Percentiles rank a stretch among this genome's conserved stretches.
Conservation (phyloP, 2,888 invertebrate species). For the Rhaphigaster nebulosa region DNA sequence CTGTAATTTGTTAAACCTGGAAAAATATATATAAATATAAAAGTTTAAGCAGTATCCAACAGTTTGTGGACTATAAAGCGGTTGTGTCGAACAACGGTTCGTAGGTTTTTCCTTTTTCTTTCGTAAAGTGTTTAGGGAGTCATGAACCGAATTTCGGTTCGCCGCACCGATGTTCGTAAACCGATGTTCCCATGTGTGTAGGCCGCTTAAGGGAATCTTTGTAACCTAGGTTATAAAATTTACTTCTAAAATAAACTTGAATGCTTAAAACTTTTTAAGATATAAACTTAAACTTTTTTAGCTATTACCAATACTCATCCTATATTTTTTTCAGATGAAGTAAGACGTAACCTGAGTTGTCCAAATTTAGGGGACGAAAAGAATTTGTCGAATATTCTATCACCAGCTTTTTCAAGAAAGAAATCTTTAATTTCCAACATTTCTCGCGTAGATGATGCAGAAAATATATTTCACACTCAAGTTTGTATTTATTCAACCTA, state of each 20-base stretch:
- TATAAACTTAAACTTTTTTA: not conserved
- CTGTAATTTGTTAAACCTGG: too few species aligned
- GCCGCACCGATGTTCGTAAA: too few species aligned
- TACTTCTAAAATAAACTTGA: not conserved
- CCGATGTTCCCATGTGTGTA: too few species aligned
- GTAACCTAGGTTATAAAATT: too few species aligned
- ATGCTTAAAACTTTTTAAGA: not conserved
- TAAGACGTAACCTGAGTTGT: not conserved
- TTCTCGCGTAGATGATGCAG: conserved; percentile 66
- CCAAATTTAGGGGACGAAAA: not conserved
- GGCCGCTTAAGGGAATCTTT: too few species aligned
- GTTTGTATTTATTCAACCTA: not conserved
- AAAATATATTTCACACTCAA: conserved; percentile 66
- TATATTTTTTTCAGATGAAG: conserved; percentile 47
- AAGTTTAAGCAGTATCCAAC: too few species aligned
- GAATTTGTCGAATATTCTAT: not conserved
- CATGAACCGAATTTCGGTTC: too few species aligned
- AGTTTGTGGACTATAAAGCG: too few species aligned
- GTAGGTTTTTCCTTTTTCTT: too few species aligned
- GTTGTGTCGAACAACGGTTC: too few species aligned
- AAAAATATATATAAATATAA: too few species aligned
- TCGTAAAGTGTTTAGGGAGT: too few species aligned
- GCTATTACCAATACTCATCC: not conserved
- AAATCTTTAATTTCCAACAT: conserved; percentile 64
- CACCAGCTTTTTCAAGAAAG: conserved; percentile 56